Evolutionary conservation across 2,888 invertebrate genomes (phyloP).

Genomic region (Cosmia pyralina): DNA sequence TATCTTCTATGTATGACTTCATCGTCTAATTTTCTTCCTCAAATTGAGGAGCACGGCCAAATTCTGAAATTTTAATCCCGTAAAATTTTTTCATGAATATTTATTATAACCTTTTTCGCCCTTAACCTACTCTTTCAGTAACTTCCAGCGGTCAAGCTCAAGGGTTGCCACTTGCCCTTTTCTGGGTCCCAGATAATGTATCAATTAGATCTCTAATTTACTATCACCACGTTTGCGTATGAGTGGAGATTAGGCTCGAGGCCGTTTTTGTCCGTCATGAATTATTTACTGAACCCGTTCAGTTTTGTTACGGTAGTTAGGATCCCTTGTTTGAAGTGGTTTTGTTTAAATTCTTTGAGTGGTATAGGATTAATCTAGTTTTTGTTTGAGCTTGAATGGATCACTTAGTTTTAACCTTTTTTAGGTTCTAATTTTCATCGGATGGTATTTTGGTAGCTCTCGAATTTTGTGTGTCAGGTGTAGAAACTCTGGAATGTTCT

Average conservation of each 20-base stretch:
- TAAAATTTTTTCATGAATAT: slow-evolving; percentile 16
- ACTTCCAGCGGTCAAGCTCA: slow-evolving; percentile 20
- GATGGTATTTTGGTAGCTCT: background rate
- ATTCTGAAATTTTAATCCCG: background rate
- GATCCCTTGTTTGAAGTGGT: slow-evolving; percentile 37
- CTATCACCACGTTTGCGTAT: slow-evolving; percentile 54
- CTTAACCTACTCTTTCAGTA: slow-evolving; percentile 30
- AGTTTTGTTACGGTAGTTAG: slow-evolving; percentile 45
- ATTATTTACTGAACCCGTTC: slow-evolving; percentile 57
- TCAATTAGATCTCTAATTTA: slow-evolving; percentile 68
- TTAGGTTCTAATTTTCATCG: background rate
- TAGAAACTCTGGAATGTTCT: background rate
- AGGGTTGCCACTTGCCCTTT: slow-evolving; percentile 47
- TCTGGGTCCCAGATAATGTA: slow-evolving; percentile 63
- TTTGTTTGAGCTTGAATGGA: slow-evolving; percentile 24
- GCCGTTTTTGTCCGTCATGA: slow-evolving; percentile 59
- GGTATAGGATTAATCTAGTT: slow-evolving; percentile 35
- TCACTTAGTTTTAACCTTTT: slow-evolving; percentile 4
- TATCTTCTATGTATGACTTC: background rate
- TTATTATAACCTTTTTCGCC: slow-evolving; percentile 1
- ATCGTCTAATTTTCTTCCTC: background rate
- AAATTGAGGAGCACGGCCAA: background rate
- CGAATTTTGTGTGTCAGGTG: background rate
- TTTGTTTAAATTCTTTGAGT: slow-evolving; percentile 55
- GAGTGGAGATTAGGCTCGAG: slow-evolving; percentile 54